Evolutionary conservation across 2,797 vertebrate species (phyloP).

Genomic region (Hephaestus fuliginosus): DNA sequence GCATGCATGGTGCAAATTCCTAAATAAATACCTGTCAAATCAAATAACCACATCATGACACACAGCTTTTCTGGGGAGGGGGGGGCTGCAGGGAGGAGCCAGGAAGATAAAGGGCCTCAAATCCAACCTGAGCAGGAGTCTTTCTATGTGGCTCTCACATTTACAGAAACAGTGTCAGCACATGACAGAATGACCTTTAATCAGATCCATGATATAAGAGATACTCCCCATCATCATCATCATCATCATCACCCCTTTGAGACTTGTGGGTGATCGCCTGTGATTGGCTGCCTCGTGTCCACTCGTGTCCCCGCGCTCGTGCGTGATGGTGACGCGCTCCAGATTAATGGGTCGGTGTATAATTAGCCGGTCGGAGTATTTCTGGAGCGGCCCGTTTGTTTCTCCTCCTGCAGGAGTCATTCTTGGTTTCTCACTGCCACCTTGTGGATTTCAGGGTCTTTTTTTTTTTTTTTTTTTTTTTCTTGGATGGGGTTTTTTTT

Average conservation of each 20-base stretch:
- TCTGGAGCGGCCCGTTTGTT: conserved; percentile 71
- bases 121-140: too few species aligned
- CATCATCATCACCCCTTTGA: neutral
- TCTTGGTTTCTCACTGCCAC: conserved; percentile 84
- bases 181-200: conserved; percentile 30
- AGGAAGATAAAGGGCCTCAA: neutral
- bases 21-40: neutral
- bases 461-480: neutral
- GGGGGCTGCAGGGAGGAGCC: neutral
- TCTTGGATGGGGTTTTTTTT: too few species aligned
- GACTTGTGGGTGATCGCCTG: conserved; percentile 9
- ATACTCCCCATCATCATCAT: neutral
- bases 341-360: conserved; percentile 70
- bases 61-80: neutral
- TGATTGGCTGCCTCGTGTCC: conserved; percentile 38
- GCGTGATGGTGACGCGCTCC: conserved; percentile 51
- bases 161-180: conserved; percentile 12
- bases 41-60: neutral
- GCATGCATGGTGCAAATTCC: neutral
- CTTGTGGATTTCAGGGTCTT: conserved; percentile 70
- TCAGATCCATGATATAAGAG: conserved; percentile 20
- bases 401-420: conserved; percentile 54
- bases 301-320: conserved; percentile 17
- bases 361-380: conserved; percentile 74
- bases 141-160: neutral